Percentiles rank a stretch among this genome's conserved stretches.
phyloP scores from a whole-genome alignment of 2,113 vertebrate genomes.

The Pungitius pungitius region DNA sequence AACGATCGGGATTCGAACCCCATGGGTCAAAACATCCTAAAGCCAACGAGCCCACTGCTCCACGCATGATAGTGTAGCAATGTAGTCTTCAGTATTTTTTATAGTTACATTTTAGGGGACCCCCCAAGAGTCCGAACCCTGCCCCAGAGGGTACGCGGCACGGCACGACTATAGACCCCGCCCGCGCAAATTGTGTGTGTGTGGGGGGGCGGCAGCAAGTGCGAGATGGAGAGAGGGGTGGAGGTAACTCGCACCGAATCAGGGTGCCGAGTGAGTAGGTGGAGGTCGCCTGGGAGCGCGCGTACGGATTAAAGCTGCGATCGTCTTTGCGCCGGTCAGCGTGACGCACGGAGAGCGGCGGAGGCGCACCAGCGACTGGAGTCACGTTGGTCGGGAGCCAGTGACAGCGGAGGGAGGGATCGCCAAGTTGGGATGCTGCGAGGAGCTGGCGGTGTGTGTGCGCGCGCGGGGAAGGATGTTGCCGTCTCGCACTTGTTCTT shows the following conservation, averaged over 20 bases:
- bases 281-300: conserved; percentile 39
- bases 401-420: conserved; percentile 50
- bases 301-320: conserved; percentile 44
- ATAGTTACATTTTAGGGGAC: no score
- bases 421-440: conserved; percentile 60
- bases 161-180: conserved; percentile 54
- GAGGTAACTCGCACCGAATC: conserved; percentile 53
- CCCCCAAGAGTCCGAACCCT: no score
- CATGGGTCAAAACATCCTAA: no score
- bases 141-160: conserved; percentile 46
- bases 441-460: conserved; percentile 13
- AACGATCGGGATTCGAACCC: no score
- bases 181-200: conserved; percentile 44
- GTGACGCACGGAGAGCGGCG: conserved; percentile 44
- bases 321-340: conserved; percentile 40
- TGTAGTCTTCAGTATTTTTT: no score
- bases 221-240: neutral
- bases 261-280: conserved; percentile 54
- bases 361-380: conserved; percentile 32
- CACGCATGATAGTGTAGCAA: no score
- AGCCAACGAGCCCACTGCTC: no score
- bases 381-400: conserved; percentile 53
- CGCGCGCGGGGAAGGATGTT: conserved; percentile 44
- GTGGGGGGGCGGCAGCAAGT: conserved; percentile 21
- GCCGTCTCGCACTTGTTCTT: conserved; percentile 23